phyloP scores from a whole-genome alignment of 2,113 vertebrate species.

The Podarcis muralis region DNA sequence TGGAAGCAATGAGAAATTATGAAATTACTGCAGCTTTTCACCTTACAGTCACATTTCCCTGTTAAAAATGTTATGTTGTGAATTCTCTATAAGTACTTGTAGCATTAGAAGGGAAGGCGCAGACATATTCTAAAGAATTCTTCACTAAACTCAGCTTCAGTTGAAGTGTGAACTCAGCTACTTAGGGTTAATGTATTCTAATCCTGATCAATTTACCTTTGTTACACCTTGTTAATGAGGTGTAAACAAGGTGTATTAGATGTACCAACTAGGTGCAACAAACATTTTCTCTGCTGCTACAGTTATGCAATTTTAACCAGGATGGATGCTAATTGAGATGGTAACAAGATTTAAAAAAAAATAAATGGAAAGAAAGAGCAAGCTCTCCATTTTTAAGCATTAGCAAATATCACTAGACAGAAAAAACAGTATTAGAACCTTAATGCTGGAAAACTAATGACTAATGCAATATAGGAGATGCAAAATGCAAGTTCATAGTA shows the following conservation, averaged over 20 bases:
- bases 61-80: neutral
- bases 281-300: slow-evolving; percentile 8
- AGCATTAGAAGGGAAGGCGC: neutral
- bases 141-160: neutral
- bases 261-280: slow-evolving; percentile 11
- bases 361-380: neutral
- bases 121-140: neutral
- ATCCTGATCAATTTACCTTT: slow-evolving; percentile 20
- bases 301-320: slow-evolving; percentile 7
- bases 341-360: neutral
- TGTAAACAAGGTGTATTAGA: slow-evolving; percentile 30
- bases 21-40: neutral
- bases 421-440: neutral
- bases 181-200: slow-evolving; percentile 30
- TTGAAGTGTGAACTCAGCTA: slow-evolving; percentile 6
- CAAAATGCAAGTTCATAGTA: neutral
- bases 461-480: neutral
- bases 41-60: neutral
- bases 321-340: slow-evolving; percentile 19
- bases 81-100: neutral
- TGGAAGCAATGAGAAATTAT: neutral
- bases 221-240: slow-evolving; percentile 24
- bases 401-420: neutral
- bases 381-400: neutral
- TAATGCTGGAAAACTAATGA: neutral